phyloP scores from a whole-genome alignment of 2,888 invertebrate genomes.

The Entomobrya proxima region DNA sequence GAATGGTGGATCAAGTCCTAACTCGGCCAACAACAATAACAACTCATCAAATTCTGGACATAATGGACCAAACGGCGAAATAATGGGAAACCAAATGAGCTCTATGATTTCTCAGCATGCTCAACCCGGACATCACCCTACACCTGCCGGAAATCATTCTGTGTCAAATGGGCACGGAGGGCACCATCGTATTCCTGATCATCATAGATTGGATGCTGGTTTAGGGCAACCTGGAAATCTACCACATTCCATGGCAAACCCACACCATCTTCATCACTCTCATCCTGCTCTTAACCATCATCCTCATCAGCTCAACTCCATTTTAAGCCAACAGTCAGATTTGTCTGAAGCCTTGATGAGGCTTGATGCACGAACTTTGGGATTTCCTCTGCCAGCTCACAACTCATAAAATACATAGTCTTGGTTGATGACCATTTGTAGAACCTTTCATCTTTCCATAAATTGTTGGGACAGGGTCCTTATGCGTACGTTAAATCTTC shows the following conservation, averaged over 20 bases:
- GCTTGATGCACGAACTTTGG: slow-evolving; percentile 73
- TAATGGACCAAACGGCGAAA: slow-evolving; percentile 73
- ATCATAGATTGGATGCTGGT: slow-evolving; percentile 67
- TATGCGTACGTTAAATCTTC: background rate
- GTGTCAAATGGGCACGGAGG: slow-evolving; percentile 70
- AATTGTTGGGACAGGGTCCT: slow-evolving; percentile 52
- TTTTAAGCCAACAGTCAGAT: slow-evolving; percentile 74
- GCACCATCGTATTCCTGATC: slow-evolving; percentile 70
- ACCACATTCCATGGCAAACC: slow-evolving; percentile 71
- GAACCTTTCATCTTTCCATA: background rate
- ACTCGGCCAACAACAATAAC: slow-evolving; percentile 58
- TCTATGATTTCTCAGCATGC: slow-evolving; percentile 70
- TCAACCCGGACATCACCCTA: slow-evolving; percentile 66
- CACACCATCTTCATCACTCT: slow-evolving; percentile 70
- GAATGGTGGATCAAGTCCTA: slow-evolving; percentile 65
- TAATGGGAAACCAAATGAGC: slow-evolving; percentile 71
- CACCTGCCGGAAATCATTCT: slow-evolving; percentile 63
- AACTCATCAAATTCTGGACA: slow-evolving; percentile 63
- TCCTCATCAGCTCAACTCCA: slow-evolving; percentile 73
- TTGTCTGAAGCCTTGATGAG: slow-evolving; percentile 74
- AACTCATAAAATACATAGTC: slow-evolving; percentile 70
- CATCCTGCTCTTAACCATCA: slow-evolving; percentile 74
- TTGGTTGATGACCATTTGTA: slow-evolving; percentile 3
- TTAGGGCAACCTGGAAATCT: slow-evolving; percentile 69
- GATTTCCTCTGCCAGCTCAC: slow-evolving; percentile 75